Conservation (phyloP, 2,113 vertebrate species). For the Oncorhynchus keta region DNA sequence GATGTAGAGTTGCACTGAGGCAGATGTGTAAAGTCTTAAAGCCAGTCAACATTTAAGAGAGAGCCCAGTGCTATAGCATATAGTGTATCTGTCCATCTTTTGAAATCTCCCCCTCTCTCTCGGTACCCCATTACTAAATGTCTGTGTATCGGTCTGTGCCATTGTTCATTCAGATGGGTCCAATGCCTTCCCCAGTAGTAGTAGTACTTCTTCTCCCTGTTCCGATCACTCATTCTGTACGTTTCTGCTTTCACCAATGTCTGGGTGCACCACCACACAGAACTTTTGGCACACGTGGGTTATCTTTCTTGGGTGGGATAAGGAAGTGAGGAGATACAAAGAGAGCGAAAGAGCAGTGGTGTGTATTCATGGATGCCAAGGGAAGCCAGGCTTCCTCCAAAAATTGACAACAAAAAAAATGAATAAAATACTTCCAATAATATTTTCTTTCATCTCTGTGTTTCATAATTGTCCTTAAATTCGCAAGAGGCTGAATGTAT, state of each 20-base stretch:
- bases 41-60: constrained; percentile 1
- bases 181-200: not conserved
- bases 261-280: constrained; percentile 78
- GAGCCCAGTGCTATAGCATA: constrained; percentile 7
- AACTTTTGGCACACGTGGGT: constrained; percentile 79
- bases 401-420: too few species aligned
- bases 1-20: not conserved
- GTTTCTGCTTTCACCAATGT: not conserved
- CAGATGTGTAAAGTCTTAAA: constrained; percentile 11
- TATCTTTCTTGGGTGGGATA: constrained; percentile 62
- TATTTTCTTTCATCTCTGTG: too few species aligned
- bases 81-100: not conserved
- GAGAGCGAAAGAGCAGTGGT: too few species aligned
- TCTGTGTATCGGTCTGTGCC: not conserved
- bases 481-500: too few species aligned
- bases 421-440: too few species aligned
- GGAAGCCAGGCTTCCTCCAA: too few species aligned
- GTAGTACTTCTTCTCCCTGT: not conserved
- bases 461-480: too few species aligned
- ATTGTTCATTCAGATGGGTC: not conserved
- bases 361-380: too few species aligned
- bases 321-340: not conserved
- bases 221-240: not conserved
- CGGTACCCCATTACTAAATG: too few species aligned
- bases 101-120: too few species aligned